Evolutionary conservation across 2,888 invertebrate genomes (phyloP).

Genomic region (Hypselothyrea guttata): DNA sequence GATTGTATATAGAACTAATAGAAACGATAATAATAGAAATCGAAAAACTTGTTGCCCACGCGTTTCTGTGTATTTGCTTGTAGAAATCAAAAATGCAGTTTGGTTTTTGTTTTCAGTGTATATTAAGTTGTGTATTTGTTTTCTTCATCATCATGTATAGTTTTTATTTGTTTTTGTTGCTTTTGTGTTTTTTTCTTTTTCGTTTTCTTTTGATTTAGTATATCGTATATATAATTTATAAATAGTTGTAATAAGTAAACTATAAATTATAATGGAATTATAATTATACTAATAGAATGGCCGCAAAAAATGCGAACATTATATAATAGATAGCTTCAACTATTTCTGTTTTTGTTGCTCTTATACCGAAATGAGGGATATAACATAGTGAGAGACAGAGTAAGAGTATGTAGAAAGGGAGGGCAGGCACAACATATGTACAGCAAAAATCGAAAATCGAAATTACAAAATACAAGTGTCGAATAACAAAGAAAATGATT

Average conservation of each 20-base stretch:
- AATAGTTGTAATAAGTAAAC: constrained; percentile 60
- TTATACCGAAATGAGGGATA: constrained; percentile 44
- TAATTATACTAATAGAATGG: constrained; percentile 52
- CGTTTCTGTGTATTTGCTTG: no score
- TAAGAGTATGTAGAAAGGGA: constrained; percentile 24
- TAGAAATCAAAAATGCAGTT: constrained; percentile 67
- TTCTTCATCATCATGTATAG: constrained; percentile 60
- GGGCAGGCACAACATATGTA: constrained; percentile 66
- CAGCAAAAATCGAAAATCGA: constrained; percentile 65
- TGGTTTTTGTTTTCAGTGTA: constrained; percentile 71
- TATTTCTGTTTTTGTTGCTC: constrained; percentile 16
- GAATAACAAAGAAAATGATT: constrained; percentile 28
- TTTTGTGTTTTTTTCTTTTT: constrained; percentile 22
- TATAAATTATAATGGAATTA: constrained; percentile 67
- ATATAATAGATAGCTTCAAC: constrained; percentile 15
- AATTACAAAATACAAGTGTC: constrained; percentile 30
- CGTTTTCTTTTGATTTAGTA: constrained; percentile 32
- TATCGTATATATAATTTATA: constrained; percentile 69
- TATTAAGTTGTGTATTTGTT: constrained; percentile 76
- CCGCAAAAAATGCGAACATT: constrained; percentile 55
- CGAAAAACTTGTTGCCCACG: no score
- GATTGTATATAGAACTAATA: neutral
- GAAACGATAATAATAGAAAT: no score
- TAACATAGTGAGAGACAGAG: constrained; percentile 31
- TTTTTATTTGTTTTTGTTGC: constrained; percentile 50